Conservation (phyloP, 2,113 vertebrate species). For the Semicossyphus pulcher region DNA sequence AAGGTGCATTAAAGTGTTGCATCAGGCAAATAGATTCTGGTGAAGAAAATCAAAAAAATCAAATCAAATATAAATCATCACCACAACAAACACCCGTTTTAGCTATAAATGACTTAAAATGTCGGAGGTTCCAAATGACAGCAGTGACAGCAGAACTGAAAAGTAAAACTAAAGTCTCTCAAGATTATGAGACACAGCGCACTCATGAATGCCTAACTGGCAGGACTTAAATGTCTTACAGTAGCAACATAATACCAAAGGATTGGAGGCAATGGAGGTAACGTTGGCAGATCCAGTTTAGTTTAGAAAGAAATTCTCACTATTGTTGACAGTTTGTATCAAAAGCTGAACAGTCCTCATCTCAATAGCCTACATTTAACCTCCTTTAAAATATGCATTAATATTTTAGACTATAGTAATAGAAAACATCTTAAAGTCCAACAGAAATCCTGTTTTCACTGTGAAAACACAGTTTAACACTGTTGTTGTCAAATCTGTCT, state of each 20-base stretch:
- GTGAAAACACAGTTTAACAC: too few relatives aligned
- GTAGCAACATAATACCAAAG: background rate
- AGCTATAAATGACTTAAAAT: conserved; percentile 45
- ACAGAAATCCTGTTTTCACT: too few relatives aligned
- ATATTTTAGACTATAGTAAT: too few relatives aligned
- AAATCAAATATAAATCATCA: conserved; percentile 48
- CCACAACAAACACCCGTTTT: conserved; percentile 22
- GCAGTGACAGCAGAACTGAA: conserved; percentile 28
- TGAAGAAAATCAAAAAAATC: too few relatives aligned
- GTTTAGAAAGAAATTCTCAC: background rate
- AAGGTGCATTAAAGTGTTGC: background rate
- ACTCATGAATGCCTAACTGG: background rate
- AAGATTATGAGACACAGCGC: background rate
- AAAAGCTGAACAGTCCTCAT: too few relatives aligned
- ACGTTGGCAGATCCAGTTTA: background rate
- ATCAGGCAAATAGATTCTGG: too few relatives aligned
- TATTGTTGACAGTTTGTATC: background rate
- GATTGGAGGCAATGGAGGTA: background rate
- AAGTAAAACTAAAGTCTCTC: conserved; percentile 1
- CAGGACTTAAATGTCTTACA: background rate
- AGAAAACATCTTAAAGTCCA: too few relatives aligned
- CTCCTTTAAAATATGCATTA: too few relatives aligned
- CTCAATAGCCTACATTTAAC: too few relatives aligned
- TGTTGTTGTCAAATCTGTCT: too few relatives aligned
- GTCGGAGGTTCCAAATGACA: conserved; percentile 44